Evolutionary conservation across 2,797 vertebrate genomes (phyloP).

Genomic region (Gymnocypris eckloni): DNA sequence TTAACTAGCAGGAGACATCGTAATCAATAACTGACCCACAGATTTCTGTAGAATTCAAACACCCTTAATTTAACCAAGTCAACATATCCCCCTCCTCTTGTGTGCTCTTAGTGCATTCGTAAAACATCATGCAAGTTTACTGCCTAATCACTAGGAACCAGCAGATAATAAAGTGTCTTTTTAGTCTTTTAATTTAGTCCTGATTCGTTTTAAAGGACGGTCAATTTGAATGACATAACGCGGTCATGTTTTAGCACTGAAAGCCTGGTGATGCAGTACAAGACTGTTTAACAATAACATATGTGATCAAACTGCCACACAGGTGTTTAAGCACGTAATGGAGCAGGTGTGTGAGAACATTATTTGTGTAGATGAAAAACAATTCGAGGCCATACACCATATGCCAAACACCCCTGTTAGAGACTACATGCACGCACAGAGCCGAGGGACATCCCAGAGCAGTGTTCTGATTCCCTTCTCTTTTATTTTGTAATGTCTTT

Average conservation of each 20-base stretch:
- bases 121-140: background rate
- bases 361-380: background rate
- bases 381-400: slow-evolving; percentile 21
- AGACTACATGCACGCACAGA: background rate
- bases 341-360: slow-evolving; percentile 34
- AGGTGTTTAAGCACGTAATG: slow-evolving; percentile 18
- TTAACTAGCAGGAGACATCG: background rate
- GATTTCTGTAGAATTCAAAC: background rate
- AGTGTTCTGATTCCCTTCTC: background rate
- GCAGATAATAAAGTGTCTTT: background rate
- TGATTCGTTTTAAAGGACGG: background rate
- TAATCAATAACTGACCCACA: background rate
- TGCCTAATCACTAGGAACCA: background rate
- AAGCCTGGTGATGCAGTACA: background rate
- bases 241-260: background rate
- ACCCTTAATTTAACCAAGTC: background rate
- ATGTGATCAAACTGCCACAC: slow-evolving; percentile 15
- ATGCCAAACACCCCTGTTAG: background rate
- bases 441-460: slow-evolving; percentile 12
- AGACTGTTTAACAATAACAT: background rate
- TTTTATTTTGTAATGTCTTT: slow-evolving; percentile 41
- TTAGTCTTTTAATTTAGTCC: background rate
- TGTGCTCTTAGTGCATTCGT: background rate
- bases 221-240: background rate
- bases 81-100: background rate